phyloP scores from a whole-genome alignment of 1,140 invertebrate genomes.

The Atta colombica region DNA sequence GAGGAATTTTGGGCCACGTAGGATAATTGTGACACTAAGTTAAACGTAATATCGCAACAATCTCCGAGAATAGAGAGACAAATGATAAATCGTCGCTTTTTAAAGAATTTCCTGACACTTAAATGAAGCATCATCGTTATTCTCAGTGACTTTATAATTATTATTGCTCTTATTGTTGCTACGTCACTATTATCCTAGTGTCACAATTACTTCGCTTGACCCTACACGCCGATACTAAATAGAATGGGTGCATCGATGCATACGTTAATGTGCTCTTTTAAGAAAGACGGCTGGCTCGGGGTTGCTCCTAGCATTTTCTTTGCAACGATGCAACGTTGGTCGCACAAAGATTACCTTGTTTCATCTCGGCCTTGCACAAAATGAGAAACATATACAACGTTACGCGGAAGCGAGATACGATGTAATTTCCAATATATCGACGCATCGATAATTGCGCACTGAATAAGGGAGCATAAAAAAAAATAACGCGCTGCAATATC shows the following conservation, averaged over 20 bases:
- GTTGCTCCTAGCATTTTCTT: slow-evolving; percentile 32
- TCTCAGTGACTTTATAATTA: slow-evolving; percentile 5
- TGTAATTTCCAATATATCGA: slow-evolving; percentile 62
- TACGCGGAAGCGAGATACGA: slow-evolving; percentile 41
- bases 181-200: slow-evolving; percentile 13
- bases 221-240: slow-evolving; percentile 1
- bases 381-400: slow-evolving; percentile 48
- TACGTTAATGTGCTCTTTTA: slow-evolving; percentile 44
- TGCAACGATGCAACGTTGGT: slow-evolving; percentile 42
- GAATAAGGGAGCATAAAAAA: slow-evolving; percentile 44
- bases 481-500: slow-evolving; percentile 30
- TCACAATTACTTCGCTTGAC: slow-evolving; percentile 25
- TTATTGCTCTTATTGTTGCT: slow-evolving; percentile 21
- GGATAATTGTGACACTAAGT: not conserved
- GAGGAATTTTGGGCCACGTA: not conserved
- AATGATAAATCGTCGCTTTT: not conserved
- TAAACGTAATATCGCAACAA: not conserved
- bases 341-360: slow-evolving; percentile 50
- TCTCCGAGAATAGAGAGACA: not conserved
- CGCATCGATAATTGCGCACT: slow-evolving; percentile 54
- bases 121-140: not conserved
- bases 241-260: slow-evolving; percentile 42
- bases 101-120: not conserved
- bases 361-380: slow-evolving; percentile 55
- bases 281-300: slow-evolving; percentile 17